Evolutionary conservation across 2,888 invertebrate genomes (phyloP), one percentile per base, ranked within the genome.

Genomic region (Harpalus rubripes): DNA sequence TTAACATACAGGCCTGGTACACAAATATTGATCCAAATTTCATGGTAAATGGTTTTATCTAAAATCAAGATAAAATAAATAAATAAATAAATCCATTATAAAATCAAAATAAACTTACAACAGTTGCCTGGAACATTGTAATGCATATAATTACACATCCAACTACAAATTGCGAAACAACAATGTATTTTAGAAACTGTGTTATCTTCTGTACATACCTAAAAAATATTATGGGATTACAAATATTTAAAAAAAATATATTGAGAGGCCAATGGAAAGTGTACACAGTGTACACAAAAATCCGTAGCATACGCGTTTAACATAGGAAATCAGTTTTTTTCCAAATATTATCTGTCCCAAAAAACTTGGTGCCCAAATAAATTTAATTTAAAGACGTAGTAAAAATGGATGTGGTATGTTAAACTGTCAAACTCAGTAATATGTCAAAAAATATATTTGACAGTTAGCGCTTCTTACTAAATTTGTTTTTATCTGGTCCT

Each of bases 1-100:
- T 90, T 18, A 93, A 89, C 88, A 94, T 93, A 88, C 93, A 93
- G 74, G 89, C 88, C 85, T 93, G 92, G 88, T 93, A 94, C 10
- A 93, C 89, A 0, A 91, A 88, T 91, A 93, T 92, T 10, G 93
- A 93, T 1, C 92, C 90, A 85, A 93, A 79, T 26, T 65, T n/a
- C 7, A 79, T 18, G 63, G 61, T 78, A 0, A 65, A 26, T 56
- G 84, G 63, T 26, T 84, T 26, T 65, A 56, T 32, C 84, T 84
- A 32, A 84, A 84, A 63, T 44, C n/a, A 7, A 76, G 12, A 5
- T 76, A n/a, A 59, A 22, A 22, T 59, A 26, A 7, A 10, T 79
- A 7, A 22, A 58, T 58, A 58, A 32, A 32, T 61, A 10, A 22
- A 59, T 59, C 26, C 3, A 32, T 4, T 59, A 15, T 26, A 6